phyloP scores from a whole-genome alignment of 1,140 invertebrate species.

The Antheraea pernyi region DNA sequence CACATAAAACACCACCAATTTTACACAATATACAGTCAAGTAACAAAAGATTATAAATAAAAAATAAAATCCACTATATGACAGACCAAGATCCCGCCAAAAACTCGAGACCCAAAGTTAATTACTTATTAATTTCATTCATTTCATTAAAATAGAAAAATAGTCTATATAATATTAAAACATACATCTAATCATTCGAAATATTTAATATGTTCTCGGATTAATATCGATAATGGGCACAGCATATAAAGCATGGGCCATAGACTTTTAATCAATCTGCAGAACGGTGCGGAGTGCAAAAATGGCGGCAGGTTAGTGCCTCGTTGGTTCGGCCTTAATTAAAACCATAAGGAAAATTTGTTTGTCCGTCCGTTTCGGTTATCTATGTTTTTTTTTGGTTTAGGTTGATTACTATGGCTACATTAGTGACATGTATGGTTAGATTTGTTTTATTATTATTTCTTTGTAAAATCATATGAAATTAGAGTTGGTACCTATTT shows the following conservation, averaged over 20 bases:
- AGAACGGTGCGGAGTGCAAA: constrained; percentile 71
- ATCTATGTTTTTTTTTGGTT: constrained; percentile 47
- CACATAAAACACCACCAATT: no score
- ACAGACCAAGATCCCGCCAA: no score
- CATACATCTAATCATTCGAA: no score
- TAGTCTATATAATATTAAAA: no score
- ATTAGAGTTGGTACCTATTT: no score
- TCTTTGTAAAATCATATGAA: no score
- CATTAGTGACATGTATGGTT: neutral
- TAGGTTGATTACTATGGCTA: constrained; percentile 5
- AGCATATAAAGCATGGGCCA: constrained; percentile 73
- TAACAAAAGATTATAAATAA: no score
- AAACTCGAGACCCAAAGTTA: no score
- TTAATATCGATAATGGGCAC: constrained; percentile 37
- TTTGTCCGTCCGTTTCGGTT: constrained; percentile 26
- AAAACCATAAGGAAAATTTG: constrained; percentile 77
- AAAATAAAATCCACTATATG: no score
- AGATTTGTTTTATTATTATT: neutral
- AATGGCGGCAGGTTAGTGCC: constrained; percentile 66
- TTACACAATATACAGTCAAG: no score
- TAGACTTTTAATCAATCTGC: constrained; percentile 79
- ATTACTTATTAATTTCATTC: no score
- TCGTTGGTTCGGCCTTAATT: constrained; percentile 58
- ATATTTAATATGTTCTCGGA: neutral
- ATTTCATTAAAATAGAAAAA: no score